Conservation (phyloP, 2,113 vertebrate species). For the Pelmatolapia mariae region DNA sequence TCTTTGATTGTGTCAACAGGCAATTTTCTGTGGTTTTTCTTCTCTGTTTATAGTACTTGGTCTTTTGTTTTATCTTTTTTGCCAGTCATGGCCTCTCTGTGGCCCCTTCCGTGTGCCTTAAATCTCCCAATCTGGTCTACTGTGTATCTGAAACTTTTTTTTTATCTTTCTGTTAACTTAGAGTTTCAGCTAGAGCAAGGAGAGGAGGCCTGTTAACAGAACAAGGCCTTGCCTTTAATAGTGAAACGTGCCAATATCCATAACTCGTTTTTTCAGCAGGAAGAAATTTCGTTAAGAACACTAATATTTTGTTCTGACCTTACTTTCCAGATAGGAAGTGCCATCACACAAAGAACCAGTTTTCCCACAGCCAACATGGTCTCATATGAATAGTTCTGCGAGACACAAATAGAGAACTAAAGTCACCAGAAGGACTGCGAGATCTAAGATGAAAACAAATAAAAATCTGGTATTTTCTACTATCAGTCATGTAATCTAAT, state of each 20-base stretch:
- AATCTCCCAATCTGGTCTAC: constrained; percentile 11
- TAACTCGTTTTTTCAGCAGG: constrained; percentile 38
- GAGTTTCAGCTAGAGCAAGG: background rate
- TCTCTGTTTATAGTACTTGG: constrained; percentile 23
- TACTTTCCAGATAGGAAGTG: constrained; percentile 11
- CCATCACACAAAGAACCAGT: constrained; percentile 30
- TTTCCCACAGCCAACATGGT: background rate
- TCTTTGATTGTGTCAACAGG: constrained; percentile 48
- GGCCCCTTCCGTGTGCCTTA: background rate
- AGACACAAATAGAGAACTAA: background rate
- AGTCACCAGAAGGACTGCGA: background rate
- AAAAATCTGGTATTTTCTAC: background rate
- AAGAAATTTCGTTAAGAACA: constrained; percentile 29
- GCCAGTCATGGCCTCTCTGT: constrained; percentile 3
- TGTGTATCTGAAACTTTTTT: background rate
- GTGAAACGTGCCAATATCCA: constrained; percentile 39
- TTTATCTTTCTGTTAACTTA: background rate
- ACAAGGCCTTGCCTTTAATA: constrained; percentile 4
- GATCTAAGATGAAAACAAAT: constrained; percentile 22
- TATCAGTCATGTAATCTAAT: constrained; percentile 30
- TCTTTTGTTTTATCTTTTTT: constrained; percentile 38
- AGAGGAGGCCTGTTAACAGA: background rate
- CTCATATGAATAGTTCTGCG: background rate
- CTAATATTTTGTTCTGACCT: constrained; percentile 32
- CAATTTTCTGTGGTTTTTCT: constrained; percentile 40